Percentiles rank a stretch among this genome's conserved stretches.
Evolutionary conservation across 2,113 vertebrate species (phyloP).

Genomic region (Parotia lawesii): DNA sequence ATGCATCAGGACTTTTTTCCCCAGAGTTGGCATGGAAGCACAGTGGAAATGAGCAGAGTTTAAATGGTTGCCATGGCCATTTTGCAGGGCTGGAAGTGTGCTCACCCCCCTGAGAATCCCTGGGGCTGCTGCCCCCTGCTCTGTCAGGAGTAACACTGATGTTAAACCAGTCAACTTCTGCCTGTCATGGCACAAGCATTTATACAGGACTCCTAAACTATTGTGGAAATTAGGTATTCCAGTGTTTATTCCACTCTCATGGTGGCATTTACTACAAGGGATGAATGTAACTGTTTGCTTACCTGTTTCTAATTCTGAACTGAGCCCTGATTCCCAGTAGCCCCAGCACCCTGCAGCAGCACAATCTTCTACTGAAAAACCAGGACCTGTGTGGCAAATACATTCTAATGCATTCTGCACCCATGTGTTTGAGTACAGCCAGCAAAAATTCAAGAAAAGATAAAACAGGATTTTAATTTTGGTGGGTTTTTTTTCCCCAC

Average conservation of each 20-base stretch:
- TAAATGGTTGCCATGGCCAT: background rate
- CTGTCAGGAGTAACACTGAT: background rate
- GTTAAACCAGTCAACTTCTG: background rate
- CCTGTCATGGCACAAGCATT: background rate
- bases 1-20: background rate
- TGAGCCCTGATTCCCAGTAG: background rate
- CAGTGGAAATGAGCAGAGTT: background rate
- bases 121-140: fast-evolving
- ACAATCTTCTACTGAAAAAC: background rate
- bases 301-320: background rate
- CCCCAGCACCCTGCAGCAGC: background rate
- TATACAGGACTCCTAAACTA: background rate
- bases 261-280: background rate
- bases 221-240: background rate
- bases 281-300: background rate
- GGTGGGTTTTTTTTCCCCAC: background rate
- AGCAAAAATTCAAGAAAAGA: background rate
- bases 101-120: background rate
- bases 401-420: background rate
- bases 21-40: background rate
- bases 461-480: background rate
- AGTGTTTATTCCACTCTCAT: background rate
- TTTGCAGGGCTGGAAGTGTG: background rate
- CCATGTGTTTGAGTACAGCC: background rate
- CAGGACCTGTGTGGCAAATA: background rate